Percentiles rank a stretch among this genome's conserved stretches.
These are phyloP conservation scores for Tiliqua scincoides DNA, from an alignment of 2,113 vertebrate species.

Conservation along the genomic window DNA sequence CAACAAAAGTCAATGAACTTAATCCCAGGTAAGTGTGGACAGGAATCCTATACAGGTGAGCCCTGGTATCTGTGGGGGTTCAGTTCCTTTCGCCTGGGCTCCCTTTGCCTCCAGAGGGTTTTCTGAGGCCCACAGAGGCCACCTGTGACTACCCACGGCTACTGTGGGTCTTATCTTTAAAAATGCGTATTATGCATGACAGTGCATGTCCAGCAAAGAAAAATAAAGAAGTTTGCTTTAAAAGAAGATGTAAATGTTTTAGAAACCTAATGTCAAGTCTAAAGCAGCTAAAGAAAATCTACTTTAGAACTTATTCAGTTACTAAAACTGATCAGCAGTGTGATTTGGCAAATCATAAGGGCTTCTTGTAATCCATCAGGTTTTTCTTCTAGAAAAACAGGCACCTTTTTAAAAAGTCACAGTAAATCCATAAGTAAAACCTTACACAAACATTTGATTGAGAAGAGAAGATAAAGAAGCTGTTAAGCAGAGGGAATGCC, in stretches of 20 bases:
- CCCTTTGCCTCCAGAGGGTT: no score
- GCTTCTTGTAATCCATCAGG: not conserved
- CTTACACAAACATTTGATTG: constrained; percentile 4
- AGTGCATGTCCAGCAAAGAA: not conserved
- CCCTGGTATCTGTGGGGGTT: no score
- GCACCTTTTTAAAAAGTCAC: not conserved
- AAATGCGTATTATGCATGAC: not conserved
- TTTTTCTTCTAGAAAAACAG: not conserved
- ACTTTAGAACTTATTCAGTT: not conserved
- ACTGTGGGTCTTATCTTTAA: no score
- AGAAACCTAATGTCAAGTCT: not conserved
- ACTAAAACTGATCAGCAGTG: not conserved
- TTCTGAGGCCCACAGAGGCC: no score
- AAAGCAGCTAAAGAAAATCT: not conserved
- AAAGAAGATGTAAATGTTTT: not conserved
- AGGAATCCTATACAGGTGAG: no score
- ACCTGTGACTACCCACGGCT: no score
- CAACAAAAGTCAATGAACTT: no score
- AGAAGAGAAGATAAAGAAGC: constrained; percentile 30
- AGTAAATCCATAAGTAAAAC: not conserved
- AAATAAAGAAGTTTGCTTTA: not conserved
- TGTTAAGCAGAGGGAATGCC: not conserved
- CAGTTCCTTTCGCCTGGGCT: no score
- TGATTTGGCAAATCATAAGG: constrained; percentile 6
- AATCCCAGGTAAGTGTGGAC: no score